Evolutionary conservation across 2,797 vertebrate genomes (phyloP).

Genomic region (Threskiornis aethiopicus): DNA sequence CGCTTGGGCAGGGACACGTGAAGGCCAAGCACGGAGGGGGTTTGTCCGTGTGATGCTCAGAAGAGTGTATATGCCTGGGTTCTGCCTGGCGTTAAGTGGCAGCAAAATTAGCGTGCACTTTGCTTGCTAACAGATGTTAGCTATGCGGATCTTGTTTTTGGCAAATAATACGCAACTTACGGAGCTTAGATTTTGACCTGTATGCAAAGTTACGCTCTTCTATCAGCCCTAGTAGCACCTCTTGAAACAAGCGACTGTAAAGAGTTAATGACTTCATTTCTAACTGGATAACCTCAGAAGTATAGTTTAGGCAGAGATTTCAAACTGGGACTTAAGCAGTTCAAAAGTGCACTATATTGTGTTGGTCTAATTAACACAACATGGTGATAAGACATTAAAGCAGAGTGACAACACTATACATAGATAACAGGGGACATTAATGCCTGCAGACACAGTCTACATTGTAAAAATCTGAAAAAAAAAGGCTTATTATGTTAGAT

Average conservation of each 20-base stretch:
- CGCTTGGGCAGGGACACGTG: neutral
- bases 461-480: slow-evolving; percentile 74
- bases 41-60: neutral
- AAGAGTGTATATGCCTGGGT: neutral
- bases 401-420: slow-evolving; percentile 65
- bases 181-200: neutral
- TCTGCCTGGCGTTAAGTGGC: neutral
- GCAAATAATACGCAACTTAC: neutral
- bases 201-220: neutral
- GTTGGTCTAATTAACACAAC: slow-evolving; percentile 77
- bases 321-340: slow-evolving; percentile 17
- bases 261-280: neutral
- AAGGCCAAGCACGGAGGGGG: neutral
- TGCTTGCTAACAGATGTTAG: neutral
- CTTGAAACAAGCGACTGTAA: neutral
- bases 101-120: fast-evolving
- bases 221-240: neutral
- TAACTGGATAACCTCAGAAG: neutral
- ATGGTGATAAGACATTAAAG: slow-evolving; percentile 71
- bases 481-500: slow-evolving; percentile 83
- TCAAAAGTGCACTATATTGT: slow-evolving; percentile 68
- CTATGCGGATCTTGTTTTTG: neutral
- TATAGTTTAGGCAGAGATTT: neutral
- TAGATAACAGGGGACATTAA: slow-evolving; percentile 74
- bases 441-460: slow-evolving; percentile 73